Base-by-base conservation (phyloP, 2,888 invertebrate genomes). In the Notocelia uddmanniana region DNA sequence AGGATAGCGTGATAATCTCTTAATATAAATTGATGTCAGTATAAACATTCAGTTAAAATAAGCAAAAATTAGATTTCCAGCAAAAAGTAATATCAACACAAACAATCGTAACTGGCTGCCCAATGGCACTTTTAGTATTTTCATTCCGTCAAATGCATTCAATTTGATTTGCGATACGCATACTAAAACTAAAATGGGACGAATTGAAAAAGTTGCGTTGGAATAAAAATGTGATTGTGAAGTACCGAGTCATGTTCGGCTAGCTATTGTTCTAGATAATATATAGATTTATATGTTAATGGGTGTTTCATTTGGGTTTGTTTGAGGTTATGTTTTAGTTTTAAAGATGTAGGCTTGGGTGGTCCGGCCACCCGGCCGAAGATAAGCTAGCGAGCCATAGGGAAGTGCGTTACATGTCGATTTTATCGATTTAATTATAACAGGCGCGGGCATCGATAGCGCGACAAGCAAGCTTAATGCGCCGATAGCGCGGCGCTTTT, bases 401-500 rank as follows among this genome's bases (percentile, higher is more conserved):
- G 80, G 80, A 80, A 81, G 80, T 80, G 80, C 84, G 84, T 81
- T 85, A 84, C 87, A 86, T 82, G 86, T 89, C 83, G 86, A 89
- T 87, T 83, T 86, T 89, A 89, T 85, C 84, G 78, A 82, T 83
- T 87, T 88, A 89, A 89, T 89, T 89, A 86, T 86, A 87, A 89
- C 87, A 87, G 86, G 74, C 73, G 69, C 69, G 66, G 31, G 63
- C 50, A 69, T 64, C 69, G 69, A 73, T 63, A 68, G 64, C 60
- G 69, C 66, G 66, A 60, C 71, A 67, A 60, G 71, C 52, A 71
- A 71, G 71, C 66, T 71, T 71, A 71, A 71, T 71, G 66, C 57
- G 45, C 59, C 21, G 71, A 71, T 66, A 70, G 34, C 34, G 63
- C 71, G 71, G 66, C 54, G 41, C 66, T 31, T 70, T 67, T 71